A percentile compares a stretch with the other conserved stretches of the same genome.
Conservation (phyloP, 2,888 invertebrate species). For the Lepidochrysops patricia region DNA sequence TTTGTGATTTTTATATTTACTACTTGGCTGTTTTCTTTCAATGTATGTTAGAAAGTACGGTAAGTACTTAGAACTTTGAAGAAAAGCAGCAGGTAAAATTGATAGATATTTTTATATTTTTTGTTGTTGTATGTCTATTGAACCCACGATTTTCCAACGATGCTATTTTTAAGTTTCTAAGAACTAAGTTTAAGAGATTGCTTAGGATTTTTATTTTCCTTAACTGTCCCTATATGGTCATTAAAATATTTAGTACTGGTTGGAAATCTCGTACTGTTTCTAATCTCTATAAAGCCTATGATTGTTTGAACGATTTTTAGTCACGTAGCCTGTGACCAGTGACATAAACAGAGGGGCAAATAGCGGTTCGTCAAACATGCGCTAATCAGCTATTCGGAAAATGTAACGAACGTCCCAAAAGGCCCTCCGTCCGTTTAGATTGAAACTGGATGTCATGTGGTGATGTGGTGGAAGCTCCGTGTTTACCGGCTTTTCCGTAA, state of each 20-base stretch:
- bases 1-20: neutral
- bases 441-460: slow-evolving; percentile 1
- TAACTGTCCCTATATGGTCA: neutral
- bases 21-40: too few species aligned
- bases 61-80: too few species aligned
- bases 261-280: too few species aligned
- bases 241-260: too few species aligned
- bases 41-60: too few species aligned
- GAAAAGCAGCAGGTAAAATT: too few species aligned
- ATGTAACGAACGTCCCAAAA: slow-evolving; percentile 3
- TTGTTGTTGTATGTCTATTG: too few species aligned
- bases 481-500: neutral
- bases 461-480: neutral
- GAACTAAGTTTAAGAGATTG: too few species aligned
- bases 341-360: neutral
- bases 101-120: too few species aligned
- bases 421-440: neutral
- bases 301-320: neutral
- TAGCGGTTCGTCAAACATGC: neutral
- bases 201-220: too few species aligned
- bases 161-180: too few species aligned
- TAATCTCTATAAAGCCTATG: neutral
- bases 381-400: slow-evolving; percentile 11
- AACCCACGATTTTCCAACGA: too few species aligned
- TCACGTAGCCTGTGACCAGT: neutral